Conservation (phyloP, 1,140 invertebrate species). For the Penaeus vannamei region DNA sequence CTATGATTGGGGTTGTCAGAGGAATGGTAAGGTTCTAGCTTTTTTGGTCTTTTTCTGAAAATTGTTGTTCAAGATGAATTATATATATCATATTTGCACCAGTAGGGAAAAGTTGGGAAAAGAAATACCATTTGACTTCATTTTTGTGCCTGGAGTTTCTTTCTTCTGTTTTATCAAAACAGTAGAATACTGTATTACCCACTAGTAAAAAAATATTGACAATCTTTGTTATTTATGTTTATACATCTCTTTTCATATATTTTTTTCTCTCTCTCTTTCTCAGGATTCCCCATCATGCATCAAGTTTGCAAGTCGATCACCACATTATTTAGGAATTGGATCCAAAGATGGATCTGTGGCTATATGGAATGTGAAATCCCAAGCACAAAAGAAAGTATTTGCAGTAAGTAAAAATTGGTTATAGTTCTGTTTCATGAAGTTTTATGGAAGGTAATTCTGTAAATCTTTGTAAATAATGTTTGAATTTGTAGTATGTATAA, state of each 20-base stretch:
- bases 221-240: background rate
- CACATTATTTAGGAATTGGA: slow-evolving; percentile 49
- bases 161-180: too few relatives aligned
- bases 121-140: too few relatives aligned
- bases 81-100: background rate
- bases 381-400: slow-evolving; percentile 52
- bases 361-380: slow-evolving; percentile 55
- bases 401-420: slow-evolving; percentile 32
- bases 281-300: slow-evolving; percentile 50
- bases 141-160: too few relatives aligned
- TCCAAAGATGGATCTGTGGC: slow-evolving; percentile 31
- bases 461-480: too few relatives aligned
- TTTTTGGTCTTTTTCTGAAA: background rate
- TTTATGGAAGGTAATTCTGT: background rate
- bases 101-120: too few relatives aligned
- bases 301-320: slow-evolving; percentile 38
- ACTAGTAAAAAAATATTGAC: background rate
- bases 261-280: background rate
- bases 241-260: background rate
- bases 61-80: background rate
- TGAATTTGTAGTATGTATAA: too few relatives aligned
- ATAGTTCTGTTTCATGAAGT: too few relatives aligned
- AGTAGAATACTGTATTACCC: too few relatives aligned
- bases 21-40: slow-evolving; percentile 25
- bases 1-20: slow-evolving; percentile 49